Evolutionary conservation across 2,113 vertebrate genomes (phyloP), one percentile per base, ranked within the genome.

Genomic region (Pomatostomus ruficeps): DNA sequence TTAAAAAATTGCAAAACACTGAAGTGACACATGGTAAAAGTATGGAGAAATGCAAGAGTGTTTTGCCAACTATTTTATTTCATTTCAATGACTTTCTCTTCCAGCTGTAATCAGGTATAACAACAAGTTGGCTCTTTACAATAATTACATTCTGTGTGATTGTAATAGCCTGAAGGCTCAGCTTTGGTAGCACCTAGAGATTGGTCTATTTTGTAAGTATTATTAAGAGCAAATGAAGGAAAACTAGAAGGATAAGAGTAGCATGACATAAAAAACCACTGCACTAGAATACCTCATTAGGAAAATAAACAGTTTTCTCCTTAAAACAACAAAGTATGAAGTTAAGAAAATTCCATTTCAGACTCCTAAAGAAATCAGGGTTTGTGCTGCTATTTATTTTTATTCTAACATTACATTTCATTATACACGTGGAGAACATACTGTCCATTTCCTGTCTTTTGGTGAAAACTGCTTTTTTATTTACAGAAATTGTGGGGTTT

Each of bases 181-280:
- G 72, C 62, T 80, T 80, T 75, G 74, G 82, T 89, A 95, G 93
- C 43, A 97, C 38, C 95, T 89, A 67, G 73, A 96, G 81, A 92
- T 65, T 66, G 65, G 88, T 73, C 85, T 95, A 89, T 82, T 95
- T 89, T 84, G 28, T 81, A 94, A 85, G 71, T 65, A 63, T 93
- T 96, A 96, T 89, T 94, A 97, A 94, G 96, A 96, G 63, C 33
- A 92, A 92, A 94, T 78, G 28, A 93, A 96, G 66, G 54, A 85
- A 94, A 95, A 83, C 54, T 79, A 85, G 67, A 55, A 79, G 85
- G 95, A 79, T 58, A 78, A 77, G 70, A 89, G 74, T 61, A 94
- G 54, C 62, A 78, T 94, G 72, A 66, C 29, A 90, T 38, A 71
- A 55, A 70, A 79, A 19, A 46, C 2, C 51, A 49, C 42, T 68